Percentiles rank a stretch among this genome's conserved stretches.
These are phyloP conservation scores for Drosophila pseudoobscura DNA, from an alignment of 1,140 invertebrate species.

Conservation along the genomic window DNA sequence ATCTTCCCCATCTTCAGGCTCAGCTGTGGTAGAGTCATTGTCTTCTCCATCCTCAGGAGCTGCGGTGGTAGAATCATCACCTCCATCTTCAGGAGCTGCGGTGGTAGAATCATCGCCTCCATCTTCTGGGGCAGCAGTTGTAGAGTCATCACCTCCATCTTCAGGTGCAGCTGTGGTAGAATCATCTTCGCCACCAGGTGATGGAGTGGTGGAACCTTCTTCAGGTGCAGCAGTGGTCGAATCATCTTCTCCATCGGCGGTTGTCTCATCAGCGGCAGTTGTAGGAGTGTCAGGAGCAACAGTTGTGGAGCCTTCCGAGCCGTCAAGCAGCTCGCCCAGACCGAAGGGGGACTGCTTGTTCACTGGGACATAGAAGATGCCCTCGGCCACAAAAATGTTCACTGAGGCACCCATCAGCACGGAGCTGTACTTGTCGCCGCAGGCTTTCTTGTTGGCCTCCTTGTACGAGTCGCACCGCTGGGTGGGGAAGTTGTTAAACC, in stretches of 20 bases:
- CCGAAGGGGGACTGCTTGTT: slow-evolving; percentile 55
- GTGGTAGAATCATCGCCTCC: not conserved
- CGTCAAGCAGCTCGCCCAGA: slow-evolving; percentile 22
- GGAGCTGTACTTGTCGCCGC: slow-evolving; percentile 59
- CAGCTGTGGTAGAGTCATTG: not conserved
- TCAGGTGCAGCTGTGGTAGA: not conserved
- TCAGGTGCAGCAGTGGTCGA: not conserved
- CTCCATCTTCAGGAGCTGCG: not conserved
- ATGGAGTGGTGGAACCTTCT: not conserved
- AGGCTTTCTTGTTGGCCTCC: slow-evolving; percentile 54
- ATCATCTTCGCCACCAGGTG: not conserved
- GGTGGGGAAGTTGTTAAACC: slow-evolving; percentile 50
- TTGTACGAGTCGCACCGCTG: slow-evolving; percentile 40
- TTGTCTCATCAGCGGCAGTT: not conserved
- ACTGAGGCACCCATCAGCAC: slow-evolving; percentile 48
- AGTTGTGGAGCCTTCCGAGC: not conserved
- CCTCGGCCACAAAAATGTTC: slow-evolving; percentile 47
- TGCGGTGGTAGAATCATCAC: not conserved
- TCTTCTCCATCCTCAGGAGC: not conserved
- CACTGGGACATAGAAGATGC: slow-evolving; percentile 60
- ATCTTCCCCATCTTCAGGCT: not conserved
- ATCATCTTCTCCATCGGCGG: not conserved
- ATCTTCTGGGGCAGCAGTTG: not conserved
- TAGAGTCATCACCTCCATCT: not conserved
- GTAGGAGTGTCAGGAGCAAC: not conserved